Base-by-base conservation (phyloP, 2,113 vertebrate genomes). In the Acrocephalus kingi region DNA sequence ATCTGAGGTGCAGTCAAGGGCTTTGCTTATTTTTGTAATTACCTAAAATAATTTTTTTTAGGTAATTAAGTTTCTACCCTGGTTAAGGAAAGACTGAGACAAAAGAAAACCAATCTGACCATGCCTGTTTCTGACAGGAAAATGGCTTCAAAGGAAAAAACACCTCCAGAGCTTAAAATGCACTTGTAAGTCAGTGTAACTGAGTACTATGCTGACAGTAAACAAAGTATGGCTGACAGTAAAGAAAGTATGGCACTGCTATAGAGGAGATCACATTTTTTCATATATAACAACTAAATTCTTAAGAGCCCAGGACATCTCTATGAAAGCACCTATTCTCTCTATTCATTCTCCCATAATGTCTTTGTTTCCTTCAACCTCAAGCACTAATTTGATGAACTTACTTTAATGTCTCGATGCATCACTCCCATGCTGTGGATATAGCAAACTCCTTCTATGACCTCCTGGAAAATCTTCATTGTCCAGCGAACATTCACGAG, bases 351-450 rank as follows among this genome's bases (percentile, higher is more conserved):
- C 20, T 89, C 55, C 46, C 21, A 35, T 73, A 54, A 64, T 31
- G 18, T 19, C 37, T 83, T 59, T 69, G 11, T 76, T 75, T 72
- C 51, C 61, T 90, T 84, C 59, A 88, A 27, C 7, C 24, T 81
- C 20, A 37, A 15, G 37, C 15, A 37, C 35, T 28, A 56, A 33
- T 19, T 39, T 1, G 1, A 35, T 48, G n/a, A 51, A 94, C 97
- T 97, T 95, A 99, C 99, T 98, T 99, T 99, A 74, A 99, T 97
- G 94, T 99, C 99, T 98, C 99, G 98, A 97, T 99, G 99, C 96
- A 99, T 98, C 79, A 99, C 98, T 92, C 99, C 99, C 96, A 97
- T 98, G 73, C 98, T 99, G 95, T 99, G 99, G 95, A 99, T 99
- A 85, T 99, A 99, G 75, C 98, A 98, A 23, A 99, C 98, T 25